phyloP scores from a whole-genome alignment of 2,113 vertebrate species.

The Peromyscus californicus region DNA sequence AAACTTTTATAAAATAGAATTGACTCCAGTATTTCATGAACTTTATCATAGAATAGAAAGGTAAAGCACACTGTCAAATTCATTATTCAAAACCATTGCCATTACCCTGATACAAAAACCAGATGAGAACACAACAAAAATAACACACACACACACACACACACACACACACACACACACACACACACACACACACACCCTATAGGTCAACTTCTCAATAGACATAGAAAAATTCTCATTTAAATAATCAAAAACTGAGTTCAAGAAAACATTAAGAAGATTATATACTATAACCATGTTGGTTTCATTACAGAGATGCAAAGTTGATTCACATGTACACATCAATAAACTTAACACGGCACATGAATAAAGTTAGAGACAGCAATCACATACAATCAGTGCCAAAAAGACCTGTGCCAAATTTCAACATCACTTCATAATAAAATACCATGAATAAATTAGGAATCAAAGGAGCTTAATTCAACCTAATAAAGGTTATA shows the following conservation, averaged over 20 bases:
- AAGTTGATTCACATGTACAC: too few species aligned
- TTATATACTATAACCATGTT: neutral
- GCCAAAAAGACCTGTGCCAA: neutral
- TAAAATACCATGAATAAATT: neutral
- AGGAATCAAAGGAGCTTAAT: neutral
- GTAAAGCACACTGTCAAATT: neutral
- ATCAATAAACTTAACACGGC: neutral
- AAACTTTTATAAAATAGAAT: neutral
- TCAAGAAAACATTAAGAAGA: neutral
- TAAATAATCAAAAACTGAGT: neutral
- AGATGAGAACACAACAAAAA: neutral
- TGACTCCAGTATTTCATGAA: neutral
- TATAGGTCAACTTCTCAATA: neutral
- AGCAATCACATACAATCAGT: neutral
- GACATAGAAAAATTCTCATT: neutral
- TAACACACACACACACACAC: neutral
- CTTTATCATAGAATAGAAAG: neutral
- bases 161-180: too few species aligned
- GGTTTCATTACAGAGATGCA: neutral
- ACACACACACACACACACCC: too few species aligned
- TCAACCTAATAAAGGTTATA: neutral
- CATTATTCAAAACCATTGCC: neutral
- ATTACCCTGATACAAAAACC: neutral
- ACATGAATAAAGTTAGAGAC: neutral
- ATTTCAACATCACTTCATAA: neutral